phyloP scores from a whole-genome alignment of 2,888 invertebrate species.

The Drosophila prostipennis region DNA sequence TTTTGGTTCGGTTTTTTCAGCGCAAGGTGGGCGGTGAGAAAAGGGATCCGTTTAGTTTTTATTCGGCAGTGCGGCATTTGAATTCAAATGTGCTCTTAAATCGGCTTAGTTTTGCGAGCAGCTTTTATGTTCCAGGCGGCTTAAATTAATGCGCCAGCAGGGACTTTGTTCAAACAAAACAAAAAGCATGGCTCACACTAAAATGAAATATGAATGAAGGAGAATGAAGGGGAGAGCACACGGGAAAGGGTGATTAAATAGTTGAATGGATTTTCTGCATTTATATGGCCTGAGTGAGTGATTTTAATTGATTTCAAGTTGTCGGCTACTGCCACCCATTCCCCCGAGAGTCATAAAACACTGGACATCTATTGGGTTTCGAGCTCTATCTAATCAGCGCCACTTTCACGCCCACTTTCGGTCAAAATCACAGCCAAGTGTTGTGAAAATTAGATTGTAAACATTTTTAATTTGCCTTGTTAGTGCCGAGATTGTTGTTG shows the following conservation, averaged over 20 bases:
- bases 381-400: conserved; percentile 49
- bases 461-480: conserved; percentile 46
- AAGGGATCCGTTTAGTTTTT: conserved; percentile 57
- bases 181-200: conserved; percentile 32
- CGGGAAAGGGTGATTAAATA: conserved; percentile 61
- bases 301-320: conserved; percentile 45
- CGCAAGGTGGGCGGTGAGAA: conserved; percentile 4
- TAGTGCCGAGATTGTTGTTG: conserved; percentile 12
- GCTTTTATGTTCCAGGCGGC: conserved; percentile 64
- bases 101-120: conserved; percentile 74
- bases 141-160: conserved; percentile 70
- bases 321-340: conserved; percentile 4
- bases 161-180: conserved; percentile 36
- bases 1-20: conserved; percentile 16
- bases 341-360: conserved; percentile 2
- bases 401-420: conserved; percentile 49
- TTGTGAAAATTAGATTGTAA: conserved; percentile 35
- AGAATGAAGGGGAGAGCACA: neutral
- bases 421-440: conserved; percentile 25
- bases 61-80: conserved; percentile 66
- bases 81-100: conserved; percentile 79
- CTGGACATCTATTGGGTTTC: conserved; percentile 6
- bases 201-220: conserved; percentile 26
- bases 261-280: conserved; percentile 43
- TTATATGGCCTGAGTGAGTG: conserved; percentile 30